Evolutionary conservation across 2,797 vertebrate genomes (phyloP).

Genomic region (Gadopsis bispinosus): DNA sequence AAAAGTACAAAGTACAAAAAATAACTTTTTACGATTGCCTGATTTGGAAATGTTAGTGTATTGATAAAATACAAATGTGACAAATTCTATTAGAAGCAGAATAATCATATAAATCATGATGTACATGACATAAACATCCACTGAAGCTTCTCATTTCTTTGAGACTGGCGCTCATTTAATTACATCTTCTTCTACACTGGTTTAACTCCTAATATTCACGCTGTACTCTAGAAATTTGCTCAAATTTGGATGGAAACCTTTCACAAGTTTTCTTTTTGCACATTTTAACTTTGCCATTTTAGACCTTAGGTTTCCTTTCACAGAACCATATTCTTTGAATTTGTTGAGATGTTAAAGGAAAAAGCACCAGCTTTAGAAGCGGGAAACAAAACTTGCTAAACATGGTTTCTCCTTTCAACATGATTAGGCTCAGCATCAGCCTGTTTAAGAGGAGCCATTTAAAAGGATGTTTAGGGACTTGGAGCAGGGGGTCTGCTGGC

Average conservation of each 20-base stretch:
- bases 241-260: neutral
- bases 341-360: conserved; percentile 50
- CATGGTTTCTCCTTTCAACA: conserved; percentile 56
- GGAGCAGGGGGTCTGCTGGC: conserved; percentile 62
- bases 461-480: conserved; percentile 64
- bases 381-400: conserved; percentile 61
- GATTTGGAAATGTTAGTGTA: neutral
- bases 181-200: too few relatives aligned
- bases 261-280: neutral
- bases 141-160: neutral
- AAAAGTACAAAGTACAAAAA: too few relatives aligned
- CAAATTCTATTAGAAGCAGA: neutral
- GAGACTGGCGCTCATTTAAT: too few relatives aligned
- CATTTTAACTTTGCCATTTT: neutral
- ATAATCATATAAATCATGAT: neutral
- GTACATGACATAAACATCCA: neutral
- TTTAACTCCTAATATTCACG: neutral
- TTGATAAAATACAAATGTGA: neutral
- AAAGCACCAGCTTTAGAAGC: conserved; percentile 37
- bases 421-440: conserved; percentile 75
- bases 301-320: neutral
- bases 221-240: neutral
- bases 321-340: conserved; percentile 40
- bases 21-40: neutral
- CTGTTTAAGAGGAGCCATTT: conserved; percentile 81